Evolutionary conservation across 2,888 invertebrate genomes (phyloP).

Genomic region (Tipula helvola): DNA sequence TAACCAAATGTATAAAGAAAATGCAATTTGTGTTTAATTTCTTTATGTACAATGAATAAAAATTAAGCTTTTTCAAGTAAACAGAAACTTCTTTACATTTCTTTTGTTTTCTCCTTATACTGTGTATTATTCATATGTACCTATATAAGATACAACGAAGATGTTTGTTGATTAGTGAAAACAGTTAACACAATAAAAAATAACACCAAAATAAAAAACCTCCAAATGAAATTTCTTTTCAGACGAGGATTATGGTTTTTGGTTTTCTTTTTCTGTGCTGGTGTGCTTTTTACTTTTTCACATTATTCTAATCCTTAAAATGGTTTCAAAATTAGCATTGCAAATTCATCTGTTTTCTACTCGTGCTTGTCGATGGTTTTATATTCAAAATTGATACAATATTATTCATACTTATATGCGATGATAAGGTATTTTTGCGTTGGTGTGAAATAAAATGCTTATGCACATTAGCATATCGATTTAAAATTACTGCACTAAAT

Average conservation of each 20-base stretch:
- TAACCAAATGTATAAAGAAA: background rate
- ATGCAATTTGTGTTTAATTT: background rate
- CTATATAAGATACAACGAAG: background rate
- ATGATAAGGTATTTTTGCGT: background rate
- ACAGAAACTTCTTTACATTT: background rate
- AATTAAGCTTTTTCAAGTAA: background rate
- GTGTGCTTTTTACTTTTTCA: background rate
- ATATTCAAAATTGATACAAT: background rate
- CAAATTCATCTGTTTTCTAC: background rate
- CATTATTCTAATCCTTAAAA: background rate
- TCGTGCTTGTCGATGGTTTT: background rate
- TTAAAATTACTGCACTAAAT: background rate
- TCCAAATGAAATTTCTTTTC: background rate
- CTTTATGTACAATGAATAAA: background rate
- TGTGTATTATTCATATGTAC: background rate
- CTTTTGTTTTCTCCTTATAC: background rate
- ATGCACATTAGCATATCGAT: background rate
- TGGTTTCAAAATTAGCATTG: background rate
- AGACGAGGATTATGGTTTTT: background rate
- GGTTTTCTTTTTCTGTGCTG: background rate
- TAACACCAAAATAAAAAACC: background rate
- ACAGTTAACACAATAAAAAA: background rate
- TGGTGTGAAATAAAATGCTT: background rate
- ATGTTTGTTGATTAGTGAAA: background rate
- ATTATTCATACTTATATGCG: background rate